These are phyloP conservation scores for Felis chaus DNA, from an alignment of 2,113 vertebrate genomes.

Conservation along the genomic window DNA sequence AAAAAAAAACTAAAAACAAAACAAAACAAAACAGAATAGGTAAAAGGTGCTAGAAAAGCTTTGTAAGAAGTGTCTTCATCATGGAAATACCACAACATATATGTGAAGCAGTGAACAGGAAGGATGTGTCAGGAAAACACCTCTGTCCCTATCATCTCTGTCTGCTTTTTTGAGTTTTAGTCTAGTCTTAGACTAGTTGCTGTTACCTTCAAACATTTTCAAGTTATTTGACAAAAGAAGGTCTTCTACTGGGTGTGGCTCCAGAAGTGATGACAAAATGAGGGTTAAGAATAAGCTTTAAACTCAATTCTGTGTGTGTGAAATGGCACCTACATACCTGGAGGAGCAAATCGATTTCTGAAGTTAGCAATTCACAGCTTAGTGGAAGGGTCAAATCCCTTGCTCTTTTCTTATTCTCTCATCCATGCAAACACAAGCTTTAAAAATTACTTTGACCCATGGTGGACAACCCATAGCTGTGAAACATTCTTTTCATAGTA, in stretches of 20 bases:
- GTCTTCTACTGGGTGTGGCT: not conserved
- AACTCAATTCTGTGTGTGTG: not conserved
- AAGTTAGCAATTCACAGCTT: constrained; percentile 18
- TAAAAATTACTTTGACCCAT: not conserved
- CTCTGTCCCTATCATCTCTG: not conserved
- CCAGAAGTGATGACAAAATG: not conserved
- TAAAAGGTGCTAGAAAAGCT: not conserved
- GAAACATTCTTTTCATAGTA: constrained; percentile 30
- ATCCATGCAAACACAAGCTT: constrained; percentile 14
- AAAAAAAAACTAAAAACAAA: not conserved
- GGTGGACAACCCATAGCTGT: not conserved
- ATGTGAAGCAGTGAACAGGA: not conserved
- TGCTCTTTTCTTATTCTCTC: constrained; percentile 30
- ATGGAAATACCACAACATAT: not conserved
- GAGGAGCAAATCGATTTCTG: not conserved
- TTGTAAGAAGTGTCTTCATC: not conserved
- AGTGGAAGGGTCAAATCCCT: not conserved
- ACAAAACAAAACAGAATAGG: not conserved
- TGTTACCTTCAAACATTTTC: not conserved
- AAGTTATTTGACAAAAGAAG: not conserved
- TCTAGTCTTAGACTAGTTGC: not conserved
- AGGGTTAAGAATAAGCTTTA: constrained; percentile 24
- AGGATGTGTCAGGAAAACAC: not conserved
- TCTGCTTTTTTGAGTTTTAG: not conserved
- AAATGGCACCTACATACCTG: not conserved